Evolutionary conservation across 1,140 invertebrate genomes (phyloP).

Genomic region (Trachelipus rathkii): DNA sequence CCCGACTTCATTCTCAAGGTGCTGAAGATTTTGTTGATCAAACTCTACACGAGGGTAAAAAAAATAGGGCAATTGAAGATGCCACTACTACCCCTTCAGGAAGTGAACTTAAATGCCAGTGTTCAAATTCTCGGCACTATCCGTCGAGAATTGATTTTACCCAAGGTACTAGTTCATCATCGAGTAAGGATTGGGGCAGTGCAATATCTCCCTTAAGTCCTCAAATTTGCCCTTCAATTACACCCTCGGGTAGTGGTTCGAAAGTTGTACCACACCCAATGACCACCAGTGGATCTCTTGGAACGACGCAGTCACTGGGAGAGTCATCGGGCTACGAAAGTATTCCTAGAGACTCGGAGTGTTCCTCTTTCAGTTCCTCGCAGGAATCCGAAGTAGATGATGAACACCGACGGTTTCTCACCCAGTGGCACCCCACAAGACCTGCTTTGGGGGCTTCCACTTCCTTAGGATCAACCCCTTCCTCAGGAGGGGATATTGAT

Average conservation of each 20-base stretch:
- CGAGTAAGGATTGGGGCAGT: not conserved
- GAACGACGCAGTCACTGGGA: constrained; percentile 51
- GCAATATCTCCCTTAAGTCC: not conserved
- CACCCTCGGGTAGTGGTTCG: not conserved
- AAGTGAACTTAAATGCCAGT: constrained; percentile 49
- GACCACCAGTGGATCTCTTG: constrained; percentile 42
- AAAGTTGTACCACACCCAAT: constrained; percentile 20
- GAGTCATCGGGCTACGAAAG: constrained; percentile 87
- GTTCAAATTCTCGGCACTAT: constrained; percentile 58
- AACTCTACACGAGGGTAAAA: not conserved
- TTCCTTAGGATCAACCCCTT: not conserved
- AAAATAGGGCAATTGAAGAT: too few relatives aligned
- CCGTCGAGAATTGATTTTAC: not conserved
- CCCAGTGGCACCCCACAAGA: not conserved
- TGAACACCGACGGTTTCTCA: constrained; percentile 32
- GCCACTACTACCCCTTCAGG: not conserved
- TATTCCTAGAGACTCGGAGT: constrained; percentile 68
- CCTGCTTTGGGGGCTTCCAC: not conserved
- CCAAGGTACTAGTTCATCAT: not conserved
- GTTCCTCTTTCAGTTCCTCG: constrained; percentile 70
- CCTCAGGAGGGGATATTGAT: not conserved
- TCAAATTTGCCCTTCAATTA: not conserved
- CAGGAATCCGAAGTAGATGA: constrained; percentile 61
- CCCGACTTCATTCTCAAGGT: constrained; percentile 43
- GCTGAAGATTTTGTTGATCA: constrained; percentile 21